phyloP scores from a whole-genome alignment of 2,888 invertebrate species.

The Hirudinaria manillensis region DNA sequence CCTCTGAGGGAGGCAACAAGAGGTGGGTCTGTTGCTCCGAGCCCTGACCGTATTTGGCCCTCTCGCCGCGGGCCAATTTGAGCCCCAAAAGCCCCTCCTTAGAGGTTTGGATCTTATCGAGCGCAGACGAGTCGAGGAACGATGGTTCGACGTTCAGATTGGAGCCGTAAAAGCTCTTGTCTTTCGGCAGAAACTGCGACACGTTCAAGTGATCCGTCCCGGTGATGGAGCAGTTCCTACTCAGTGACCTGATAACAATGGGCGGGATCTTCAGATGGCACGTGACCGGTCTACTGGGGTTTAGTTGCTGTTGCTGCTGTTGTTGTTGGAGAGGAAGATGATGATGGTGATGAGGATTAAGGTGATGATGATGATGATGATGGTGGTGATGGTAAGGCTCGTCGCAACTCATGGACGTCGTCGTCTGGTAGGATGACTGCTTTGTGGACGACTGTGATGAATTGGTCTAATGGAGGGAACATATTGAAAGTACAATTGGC shows the following conservation, averaged over 20 bases:
- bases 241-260: background rate
- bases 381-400: conserved; percentile 16
- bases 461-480: background rate
- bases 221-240: background rate
- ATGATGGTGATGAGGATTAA: too few species aligned
- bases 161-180: conserved; percentile 19
- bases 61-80: background rate
- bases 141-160: conserved; percentile 5
- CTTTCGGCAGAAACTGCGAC: conserved; percentile 17
- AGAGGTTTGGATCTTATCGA: conserved; percentile 5
- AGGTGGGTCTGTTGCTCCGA: background rate
- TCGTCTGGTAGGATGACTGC: background rate
- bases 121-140: too few species aligned
- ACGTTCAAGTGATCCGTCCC: conserved; percentile 2
- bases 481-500: too few species aligned
- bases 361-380: background rate
- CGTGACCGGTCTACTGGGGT: background rate
- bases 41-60: background rate
- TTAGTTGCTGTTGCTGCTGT: background rate
- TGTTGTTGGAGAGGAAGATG: too few species aligned
- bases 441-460: background rate
- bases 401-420: conserved; percentile 16
- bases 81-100: background rate
- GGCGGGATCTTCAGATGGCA: conserved; percentile 13
- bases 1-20: background rate